phyloP scores from a whole-genome alignment of 64 coral and sea anemone genomes.

The Dendrophyllia cribrosa region DNA sequence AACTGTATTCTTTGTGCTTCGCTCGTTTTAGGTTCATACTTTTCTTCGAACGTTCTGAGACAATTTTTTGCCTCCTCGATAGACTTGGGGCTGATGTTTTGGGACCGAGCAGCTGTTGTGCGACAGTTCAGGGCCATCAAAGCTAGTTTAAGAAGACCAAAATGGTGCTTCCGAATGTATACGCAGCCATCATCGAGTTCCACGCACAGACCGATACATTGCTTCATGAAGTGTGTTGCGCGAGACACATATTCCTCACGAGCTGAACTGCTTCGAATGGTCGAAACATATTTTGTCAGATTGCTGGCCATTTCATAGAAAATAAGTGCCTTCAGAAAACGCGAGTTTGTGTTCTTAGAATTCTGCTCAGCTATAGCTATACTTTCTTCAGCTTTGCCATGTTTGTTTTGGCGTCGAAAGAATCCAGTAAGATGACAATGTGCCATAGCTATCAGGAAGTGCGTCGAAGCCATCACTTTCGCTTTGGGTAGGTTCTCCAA shows the following conservation, averaged over 20 bases:
- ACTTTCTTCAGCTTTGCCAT: constrained; percentile 9
- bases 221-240: constrained; percentile 32
- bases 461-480: not conserved
- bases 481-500: not conserved
- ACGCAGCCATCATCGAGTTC: constrained; percentile 31
- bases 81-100: not conserved
- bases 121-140: constrained; percentile 66
- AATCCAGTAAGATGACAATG: constrained; percentile 56
- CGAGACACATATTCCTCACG: constrained; percentile 12
- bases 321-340: constrained; percentile 49
- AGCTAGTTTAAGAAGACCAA: constrained; percentile 61
- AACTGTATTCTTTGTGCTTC: constrained; percentile 55
- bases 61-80: constrained; percentile 66
- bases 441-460: constrained; percentile 27
- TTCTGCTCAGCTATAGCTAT: constrained; percentile 30
- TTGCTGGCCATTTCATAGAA: constrained; percentile 75
- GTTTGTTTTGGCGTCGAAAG: constrained; percentile 51
- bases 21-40: constrained; percentile 11
- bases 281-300: constrained; percentile 1
- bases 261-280: not conserved
- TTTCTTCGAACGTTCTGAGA: constrained; percentile 19
- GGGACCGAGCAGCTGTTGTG: constrained; percentile 34
- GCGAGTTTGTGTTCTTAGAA: not conserved
- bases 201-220: constrained; percentile 42
- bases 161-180: constrained; percentile 66